These are phyloP conservation scores for Gorsachius magnificus DNA, from an alignment of 2,797 vertebrate genomes.

Conservation along the genomic window DNA sequence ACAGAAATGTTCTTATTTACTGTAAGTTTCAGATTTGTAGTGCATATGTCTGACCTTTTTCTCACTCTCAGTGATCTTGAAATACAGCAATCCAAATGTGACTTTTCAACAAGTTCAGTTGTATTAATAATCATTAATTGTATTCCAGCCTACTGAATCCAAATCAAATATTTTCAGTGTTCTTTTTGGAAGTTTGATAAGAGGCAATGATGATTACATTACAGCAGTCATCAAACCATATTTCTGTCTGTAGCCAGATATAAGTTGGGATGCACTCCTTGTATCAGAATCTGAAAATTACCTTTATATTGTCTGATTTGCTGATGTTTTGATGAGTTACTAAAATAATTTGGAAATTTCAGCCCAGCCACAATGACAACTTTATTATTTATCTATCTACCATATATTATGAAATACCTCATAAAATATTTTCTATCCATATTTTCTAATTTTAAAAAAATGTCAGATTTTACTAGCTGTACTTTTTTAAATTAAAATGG, in stretches of 20 bases:
- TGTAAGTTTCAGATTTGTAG: constrained; percentile 1
- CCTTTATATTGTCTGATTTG: neutral
- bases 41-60: neutral
- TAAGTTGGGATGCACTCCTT: neutral
- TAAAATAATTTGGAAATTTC: neutral
- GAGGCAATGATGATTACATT: neutral
- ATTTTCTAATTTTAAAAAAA: neutral
- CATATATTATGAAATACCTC: neutral
- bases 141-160: neutral
- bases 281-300: neutral
- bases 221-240: neutral
- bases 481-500: neutral
- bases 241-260: neutral
- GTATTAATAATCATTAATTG: neutral
- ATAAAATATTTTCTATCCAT: neutral
- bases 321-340: neutral
- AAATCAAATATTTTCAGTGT: neutral
- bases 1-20: neutral
- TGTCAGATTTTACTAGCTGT: neutral
- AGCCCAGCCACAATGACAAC: neutral
- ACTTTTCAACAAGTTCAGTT: neutral
- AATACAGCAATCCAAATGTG: constrained; percentile 33
- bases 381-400: neutral
- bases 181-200: neutral
- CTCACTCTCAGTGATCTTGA: neutral